phyloP scores from a whole-genome alignment of 1,140 invertebrate species.

The Nasonia vitripennis region DNA sequence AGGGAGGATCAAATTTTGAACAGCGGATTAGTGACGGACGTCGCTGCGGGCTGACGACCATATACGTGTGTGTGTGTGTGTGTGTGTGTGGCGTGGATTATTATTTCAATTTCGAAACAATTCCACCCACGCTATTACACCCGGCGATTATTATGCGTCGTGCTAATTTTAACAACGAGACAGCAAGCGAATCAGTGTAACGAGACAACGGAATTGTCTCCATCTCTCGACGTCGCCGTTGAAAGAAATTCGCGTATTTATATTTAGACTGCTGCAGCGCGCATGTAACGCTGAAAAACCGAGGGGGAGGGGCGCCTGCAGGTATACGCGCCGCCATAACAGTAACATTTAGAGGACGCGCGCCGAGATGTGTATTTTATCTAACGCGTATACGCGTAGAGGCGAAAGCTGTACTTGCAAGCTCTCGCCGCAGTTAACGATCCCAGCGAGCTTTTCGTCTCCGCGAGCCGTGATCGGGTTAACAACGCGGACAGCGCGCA shows the following conservation, averaged over 20 bases:
- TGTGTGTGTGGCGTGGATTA: background rate
- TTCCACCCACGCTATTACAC: background rate
- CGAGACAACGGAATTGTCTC: too few relatives aligned
- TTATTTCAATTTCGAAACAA: constrained; percentile 34
- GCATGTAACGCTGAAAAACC: background rate
- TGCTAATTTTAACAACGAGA: background rate
- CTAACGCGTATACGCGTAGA: background rate
- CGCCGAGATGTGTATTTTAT: background rate
- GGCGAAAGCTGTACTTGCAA: background rate
- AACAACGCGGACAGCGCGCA: constrained; percentile 2
- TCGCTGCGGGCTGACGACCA: background rate
- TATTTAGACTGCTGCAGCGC: background rate
- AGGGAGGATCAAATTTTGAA: constrained; percentile 27
- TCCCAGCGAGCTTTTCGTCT: constrained; percentile 40
- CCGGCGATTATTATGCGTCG: too few relatives aligned
- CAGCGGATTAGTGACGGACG: constrained; percentile 4
- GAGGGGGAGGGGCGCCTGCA: background rate
- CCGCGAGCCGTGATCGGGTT: constrained; percentile 36
- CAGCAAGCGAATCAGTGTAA: background rate
- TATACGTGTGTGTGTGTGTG: too few relatives aligned
- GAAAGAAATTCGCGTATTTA: too few relatives aligned
- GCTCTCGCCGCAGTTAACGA: constrained; percentile 33
- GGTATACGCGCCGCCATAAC: constrained; percentile 23
- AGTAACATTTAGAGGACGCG: constrained; percentile 38
- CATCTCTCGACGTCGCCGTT: too few relatives aligned